Evolutionary conservation across 2,113 vertebrate genomes (phyloP), one percentile per base, ranked within the genome.

Genomic region (Conger conger): DNA sequence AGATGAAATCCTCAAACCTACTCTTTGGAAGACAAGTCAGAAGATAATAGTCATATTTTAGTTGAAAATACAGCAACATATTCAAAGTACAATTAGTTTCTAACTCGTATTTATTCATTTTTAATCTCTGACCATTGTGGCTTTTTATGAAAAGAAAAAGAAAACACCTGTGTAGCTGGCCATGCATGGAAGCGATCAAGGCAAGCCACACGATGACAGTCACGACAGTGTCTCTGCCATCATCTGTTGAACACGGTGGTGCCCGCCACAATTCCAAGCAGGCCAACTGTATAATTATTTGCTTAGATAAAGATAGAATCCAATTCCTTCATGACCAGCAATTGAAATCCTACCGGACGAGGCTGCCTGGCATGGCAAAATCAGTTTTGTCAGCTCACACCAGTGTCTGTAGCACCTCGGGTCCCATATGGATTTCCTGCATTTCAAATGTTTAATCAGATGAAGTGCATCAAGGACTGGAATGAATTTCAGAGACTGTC

Each of bases 401-500:
- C 40, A 2, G 38, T 36, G 79, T 73, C 40, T 33, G 9, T 18
- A n/a, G 23, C 42, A 38, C 79, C 40, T 80, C 38, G 0, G 23
- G 38, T 30, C 79, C 79, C 79, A 40, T 45, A 40, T 80, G 42
- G 79, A 80, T 80, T 80, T 80, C 42, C 37, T 45, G 79, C n/a
- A 45, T 80, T 45, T 80, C 79, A 80, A 80, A 80, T 80, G 79
- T 80, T 45, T 80, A 80, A 80, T 80, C 79, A 80, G 79, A 80
- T 45, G 79, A 50, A 73, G 68, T 73, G 68, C 68, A 73, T 73
- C 68, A 73, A 73, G 42, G 79, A 30, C 79, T 80, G 27, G 20
- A 45, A 45, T 45, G 79, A 50, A 80, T 80, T 80, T 27, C 79
- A 80, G 42, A 80, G 23, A n/a, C 79, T 80, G 23, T 30, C 38